These are phyloP conservation scores for Macrotus californicus DNA, from an alignment of 2,113 vertebrate species.

Conservation along the genomic window DNA sequence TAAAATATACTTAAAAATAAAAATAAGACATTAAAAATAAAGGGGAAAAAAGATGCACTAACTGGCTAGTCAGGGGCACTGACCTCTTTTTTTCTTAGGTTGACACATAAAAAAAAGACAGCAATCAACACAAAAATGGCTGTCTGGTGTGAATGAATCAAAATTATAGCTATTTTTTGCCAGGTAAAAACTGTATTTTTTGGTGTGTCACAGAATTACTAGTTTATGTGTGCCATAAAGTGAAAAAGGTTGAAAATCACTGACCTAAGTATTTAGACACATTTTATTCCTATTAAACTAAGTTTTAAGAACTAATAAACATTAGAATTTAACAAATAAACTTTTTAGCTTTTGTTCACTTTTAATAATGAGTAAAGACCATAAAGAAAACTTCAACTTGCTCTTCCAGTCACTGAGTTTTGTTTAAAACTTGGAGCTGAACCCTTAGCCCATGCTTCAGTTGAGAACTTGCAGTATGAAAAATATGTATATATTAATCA, in stretches of 20 bases:
- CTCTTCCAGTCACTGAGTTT: background rate
- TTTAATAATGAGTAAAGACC: background rate
- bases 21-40: too few species aligned
- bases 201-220: background rate
- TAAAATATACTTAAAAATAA: too few species aligned
- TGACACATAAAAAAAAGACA: background rate
- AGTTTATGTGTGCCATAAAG: too few species aligned
- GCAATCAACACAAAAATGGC: background rate
- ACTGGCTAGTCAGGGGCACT: too few species aligned
- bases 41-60: too few species aligned
- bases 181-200: background rate
- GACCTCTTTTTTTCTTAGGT: too few species aligned
- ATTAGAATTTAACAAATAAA: background rate
- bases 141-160: background rate
- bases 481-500: background rate
- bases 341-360: background rate
- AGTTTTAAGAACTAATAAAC: background rate
- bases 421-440: background rate
- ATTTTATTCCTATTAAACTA: conserved; percentile 10
- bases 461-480: background rate
- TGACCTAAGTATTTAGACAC: background rate
- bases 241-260: background rate
- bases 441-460: background rate
- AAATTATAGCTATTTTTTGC: background rate
- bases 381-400: background rate